Evolutionary conservation across 2,888 invertebrate species (phyloP), one percentile per base, ranked within the genome.

Genomic region (Parnassius mnemosyne): DNA sequence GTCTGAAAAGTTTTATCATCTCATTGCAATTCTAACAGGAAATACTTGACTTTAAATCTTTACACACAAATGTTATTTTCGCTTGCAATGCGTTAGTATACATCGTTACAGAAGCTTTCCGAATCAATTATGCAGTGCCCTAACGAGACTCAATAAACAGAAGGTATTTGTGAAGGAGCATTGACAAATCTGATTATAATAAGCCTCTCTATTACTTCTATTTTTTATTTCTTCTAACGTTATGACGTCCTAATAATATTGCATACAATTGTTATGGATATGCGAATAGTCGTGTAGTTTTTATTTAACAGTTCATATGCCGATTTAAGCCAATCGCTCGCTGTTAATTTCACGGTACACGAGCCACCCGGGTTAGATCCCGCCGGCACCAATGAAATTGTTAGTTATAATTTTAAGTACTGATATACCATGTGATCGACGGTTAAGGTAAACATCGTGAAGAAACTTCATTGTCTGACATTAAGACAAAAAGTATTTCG

Each of bases 61-160:
- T n/a, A 13, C 9, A 0, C 10, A 0, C 46, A 61, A 56, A 41
- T 3, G 3, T 20, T 25, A 43, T 57, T n/a, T 62, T 57, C 13
- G 49, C 43, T 41, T 47, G 53, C 20, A 25, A 7, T 9, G 16
- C 3, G 25, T 43, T 49, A 53, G 57, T 47, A 53, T 55, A 53
- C 25, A 42, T 49, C 43, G 56, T 49, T 55, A 55, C 50, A 34
- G 49, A 49, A 53, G 49, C 49, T 57, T 46, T 51, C 61, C 51
- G 34, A 64, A 70, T 72, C 68, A 69, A 68, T 71, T 69, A 71
- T 71, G 68, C 68, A 70, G 64, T 44, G 57, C 54, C 65, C 60
- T 67, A 67, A 70, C 65, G 66, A 69, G 66, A 64, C 63, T 63
- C 65, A 64, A 66, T 69, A 67, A 63, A 67, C 61, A 60, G 61